phyloP scores from a whole-genome alignment of 1,140 invertebrate genomes.

The Pissodes strobi region DNA sequence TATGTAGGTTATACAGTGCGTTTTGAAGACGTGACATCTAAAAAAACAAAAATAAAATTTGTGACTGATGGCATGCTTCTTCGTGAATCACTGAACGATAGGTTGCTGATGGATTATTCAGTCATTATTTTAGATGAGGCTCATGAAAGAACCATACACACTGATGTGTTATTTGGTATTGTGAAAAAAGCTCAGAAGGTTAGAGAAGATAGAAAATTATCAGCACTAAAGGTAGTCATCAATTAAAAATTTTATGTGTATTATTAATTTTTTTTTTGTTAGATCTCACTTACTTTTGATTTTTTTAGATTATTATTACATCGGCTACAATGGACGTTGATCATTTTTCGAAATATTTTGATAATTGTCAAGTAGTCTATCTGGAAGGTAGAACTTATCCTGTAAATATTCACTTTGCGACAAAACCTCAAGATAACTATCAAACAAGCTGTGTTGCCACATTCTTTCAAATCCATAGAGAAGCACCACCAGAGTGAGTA shows the following conservation, averaged over 20 bases:
- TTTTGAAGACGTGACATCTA: constrained; percentile 84
- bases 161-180: constrained; percentile 89
- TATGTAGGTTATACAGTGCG: constrained; percentile 89
- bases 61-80: constrained; percentile 95
- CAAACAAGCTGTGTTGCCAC: constrained; percentile 79
- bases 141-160: constrained; percentile 95
- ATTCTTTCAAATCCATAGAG: constrained; percentile 88
- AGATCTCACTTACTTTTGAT: background rate
- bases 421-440: constrained; percentile 83
- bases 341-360: constrained; percentile 89
- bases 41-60: constrained; percentile 82
- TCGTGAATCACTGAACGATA: constrained; percentile 81
- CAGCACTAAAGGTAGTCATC: constrained; percentile 65
- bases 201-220: constrained; percentile 64
- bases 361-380: constrained; percentile 83
- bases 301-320: constrained; percentile 78
- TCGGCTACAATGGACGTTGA: constrained; percentile 96
- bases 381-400: constrained; percentile 87
- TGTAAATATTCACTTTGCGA: constrained; percentile 79
- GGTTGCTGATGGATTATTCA: constrained; percentile 74
- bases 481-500: constrained; percentile 77
- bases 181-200: constrained; percentile 78
- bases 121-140: constrained; percentile 95
- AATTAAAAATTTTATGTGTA: background rate
- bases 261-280: background rate